Base-by-base conservation (phyloP, 2,888 invertebrate genomes). In the Brachyopa scutellaris region DNA sequence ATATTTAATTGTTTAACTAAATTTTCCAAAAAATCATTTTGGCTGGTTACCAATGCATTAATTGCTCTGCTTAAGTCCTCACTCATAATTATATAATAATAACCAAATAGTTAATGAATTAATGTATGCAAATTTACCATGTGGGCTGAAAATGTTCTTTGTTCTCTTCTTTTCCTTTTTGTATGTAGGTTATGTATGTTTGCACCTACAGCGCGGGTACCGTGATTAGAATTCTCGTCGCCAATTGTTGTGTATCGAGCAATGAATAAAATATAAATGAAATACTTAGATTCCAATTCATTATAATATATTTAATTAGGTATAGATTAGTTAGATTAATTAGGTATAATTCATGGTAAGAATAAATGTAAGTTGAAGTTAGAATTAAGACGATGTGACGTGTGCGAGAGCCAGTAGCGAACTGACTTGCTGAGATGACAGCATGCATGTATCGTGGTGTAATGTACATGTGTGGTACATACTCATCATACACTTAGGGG, bases 11-110 rank as follows among this genome's bases (percentile, higher is more conserved):
- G 7, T 7, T 19, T 42, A 3, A 59, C 31, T 15, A 59, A 59
- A 42, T 42, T 59, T 59, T 29, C 29, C 5, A 17, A 59, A 42
- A 59, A 29, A 7, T 4, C 11, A 21, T 53, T 36, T 36, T 53
- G 53, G 53, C 11, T 36, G 7, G 42, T 42, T 19, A 42, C 19
- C 1, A 42, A 17, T 7, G 17, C 8, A 17, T 9, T n/a, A 19
- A 42, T 42, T 42, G 42, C 42, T 17, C 9, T 42, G 8, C 17
- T 17, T 7, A 42, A 17, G 8, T 42, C 42, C 9, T 42, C 42
- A 42, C 42, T 42, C 42, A 23, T 23, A 2, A n/a, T 6, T 13
- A n/a, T 2, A 7, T 17, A n/a, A 19, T 2, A 21, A 13, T 19
- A 13, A 42, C 9, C 2, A 21, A 6, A 11, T 26, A 45, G 21